Evolutionary conservation across 1,140 invertebrate species (phyloP).

Genomic region (Dufourea novaeangliae): DNA sequence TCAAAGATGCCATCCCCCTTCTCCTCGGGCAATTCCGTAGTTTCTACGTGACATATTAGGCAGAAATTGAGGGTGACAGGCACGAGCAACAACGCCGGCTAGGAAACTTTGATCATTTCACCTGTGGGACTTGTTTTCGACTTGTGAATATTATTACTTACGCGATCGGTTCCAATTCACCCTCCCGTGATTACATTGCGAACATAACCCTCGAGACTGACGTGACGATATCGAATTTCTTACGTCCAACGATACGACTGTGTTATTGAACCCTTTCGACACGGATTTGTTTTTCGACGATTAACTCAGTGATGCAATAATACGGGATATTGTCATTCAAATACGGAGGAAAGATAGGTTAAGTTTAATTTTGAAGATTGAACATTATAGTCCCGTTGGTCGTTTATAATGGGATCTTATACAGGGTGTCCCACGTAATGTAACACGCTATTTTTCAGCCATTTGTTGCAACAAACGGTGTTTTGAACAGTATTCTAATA

Average conservation of each 20-base stretch:
- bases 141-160: conserved; percentile 38
- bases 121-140: conserved; percentile 66
- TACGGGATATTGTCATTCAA: too few relatives aligned
- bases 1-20: conserved; percentile 72
- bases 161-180: not conserved
- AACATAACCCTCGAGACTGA: not conserved
- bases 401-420: too few relatives aligned
- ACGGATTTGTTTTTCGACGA: too few relatives aligned
- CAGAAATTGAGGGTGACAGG: conserved; percentile 73
- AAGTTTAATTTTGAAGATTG: too few relatives aligned
- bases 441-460: too few relatives aligned
- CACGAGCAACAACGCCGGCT: conserved; percentile 56
- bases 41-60: conserved; percentile 74
- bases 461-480: too few relatives aligned
- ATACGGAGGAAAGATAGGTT: too few relatives aligned
- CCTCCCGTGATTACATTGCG: conserved; percentile 7
- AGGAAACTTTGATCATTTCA: conserved; percentile 70
- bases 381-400: too few relatives aligned
- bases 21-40: conserved; percentile 60
- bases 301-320: too few relatives aligned
- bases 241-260: not conserved
- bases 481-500: too few relatives aligned
- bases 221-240: not conserved
- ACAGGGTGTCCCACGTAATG: too few relatives aligned
- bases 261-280: not conserved